Evolutionary conservation across 2,113 vertebrate species (phyloP), one percentile per base, ranked within the genome.

Genomic region (Grammomys surdaster): DNA sequence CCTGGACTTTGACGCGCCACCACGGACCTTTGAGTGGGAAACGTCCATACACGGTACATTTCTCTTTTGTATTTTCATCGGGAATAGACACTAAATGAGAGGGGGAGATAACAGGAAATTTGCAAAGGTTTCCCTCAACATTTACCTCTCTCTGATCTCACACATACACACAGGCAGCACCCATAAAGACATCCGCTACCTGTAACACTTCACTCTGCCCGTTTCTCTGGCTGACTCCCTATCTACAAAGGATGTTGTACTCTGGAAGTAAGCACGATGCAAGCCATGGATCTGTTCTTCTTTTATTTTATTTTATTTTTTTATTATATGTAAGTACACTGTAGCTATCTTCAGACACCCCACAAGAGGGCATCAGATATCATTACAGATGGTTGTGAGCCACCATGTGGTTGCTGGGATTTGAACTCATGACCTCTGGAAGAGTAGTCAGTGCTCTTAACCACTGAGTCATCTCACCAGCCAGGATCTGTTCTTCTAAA

Each of bases 1-100:
- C 98, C 67, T 84, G 97, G 51, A 99, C 97, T 11, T 98, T 98
- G 92, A 99, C 98, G 88, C 86, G 97, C 99, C 99, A 99, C 99
- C 99, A 99, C 3, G 99, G 97, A 75, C 22, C 98, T 13, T 51
- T 88, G 36, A 99, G 97, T 0, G 98, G 98, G 97, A 99, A 99
- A 51, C 97, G 98, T 93, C 99, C 99, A 43, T 95, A 82, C 46
- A 99, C 98, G 17, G 93, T 31, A 93, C 95, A 98, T 12, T 76
- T 24, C 46, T 97, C 76, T 73, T 58, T 40, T 24, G 98, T 97
- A 22, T 24, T 20, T 1, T 98, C 98, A 76, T 99, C 98, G 69
- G 63, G 88, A 95, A 99, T 98, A 89, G 95, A 4, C 98, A 99
- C 99, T 99, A 95, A 0, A 43, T 69, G 73, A 96, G 78, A 40